Conservation (phyloP, 1,140 invertebrate genomes). For the Achroia grisella region DNA sequence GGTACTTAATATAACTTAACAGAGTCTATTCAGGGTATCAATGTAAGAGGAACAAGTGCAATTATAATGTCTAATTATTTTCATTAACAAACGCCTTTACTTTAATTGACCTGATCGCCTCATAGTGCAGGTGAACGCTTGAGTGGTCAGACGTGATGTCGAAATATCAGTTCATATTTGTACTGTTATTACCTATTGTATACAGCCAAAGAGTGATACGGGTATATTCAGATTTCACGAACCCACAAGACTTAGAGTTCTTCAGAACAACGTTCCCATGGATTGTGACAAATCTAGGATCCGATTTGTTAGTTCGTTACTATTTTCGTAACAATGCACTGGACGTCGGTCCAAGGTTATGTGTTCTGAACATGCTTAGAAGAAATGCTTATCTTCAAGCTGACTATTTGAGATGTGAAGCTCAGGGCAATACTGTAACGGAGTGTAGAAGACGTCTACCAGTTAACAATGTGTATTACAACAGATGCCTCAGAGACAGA, state of each 20-base stretch:
- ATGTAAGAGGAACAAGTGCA: no score
- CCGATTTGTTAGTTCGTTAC: conserved; percentile 16
- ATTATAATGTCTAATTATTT: no score
- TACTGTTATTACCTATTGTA: no score
- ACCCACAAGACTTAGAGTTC: conserved; percentile 16
- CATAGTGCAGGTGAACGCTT: no score
- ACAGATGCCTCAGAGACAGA: conserved; percentile 12
- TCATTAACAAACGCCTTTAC: no score
- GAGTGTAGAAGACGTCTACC: conserved; percentile 9
- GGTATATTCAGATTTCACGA: conserved; percentile 23
- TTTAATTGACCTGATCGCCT: no score
- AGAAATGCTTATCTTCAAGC: conserved; percentile 21
- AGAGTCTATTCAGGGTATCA: no score
- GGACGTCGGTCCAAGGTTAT: conserved; percentile 17
- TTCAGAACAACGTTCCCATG: conserved; percentile 24
- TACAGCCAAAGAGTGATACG: conserved; percentile 3
- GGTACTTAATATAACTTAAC: no score
- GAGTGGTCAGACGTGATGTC: no score
- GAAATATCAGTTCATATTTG: no score
- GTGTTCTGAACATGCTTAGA: conserved; percentile 15
- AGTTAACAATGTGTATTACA: conserved; percentile 6
- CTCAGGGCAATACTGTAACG: conserved; percentile 3
- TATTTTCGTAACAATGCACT: conserved; percentile 17
- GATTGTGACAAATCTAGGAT: conserved; percentile 23
- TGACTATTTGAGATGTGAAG: conserved; percentile 19